Base-by-base conservation (phyloP, 1,140 invertebrate species). In the Drosophila rhopaloa region DNA sequence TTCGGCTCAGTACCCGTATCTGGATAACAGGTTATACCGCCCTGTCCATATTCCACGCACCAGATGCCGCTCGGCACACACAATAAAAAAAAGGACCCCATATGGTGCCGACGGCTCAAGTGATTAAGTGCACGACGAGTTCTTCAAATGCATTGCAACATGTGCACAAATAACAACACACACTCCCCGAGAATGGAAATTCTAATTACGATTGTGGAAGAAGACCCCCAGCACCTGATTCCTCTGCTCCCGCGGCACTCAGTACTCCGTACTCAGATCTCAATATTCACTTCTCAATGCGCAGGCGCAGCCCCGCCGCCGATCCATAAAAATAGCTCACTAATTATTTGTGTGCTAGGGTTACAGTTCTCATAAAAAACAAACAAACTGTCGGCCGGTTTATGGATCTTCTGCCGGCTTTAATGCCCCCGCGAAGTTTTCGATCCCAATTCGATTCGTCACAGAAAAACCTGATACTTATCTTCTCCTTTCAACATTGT, bases 151-250 rank as follows among this genome's bases (percentile, higher is more conserved):
- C 44, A 55, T 37, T 32, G 37, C 68, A 82, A 83, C 80, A 79
- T 83, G 63, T 79, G 81, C 75, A 83, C 76, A 77, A 76, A 79
- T 68, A 80, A 58, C 40, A 74, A 62, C 38, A 60, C 35, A 43
- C 14, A 24, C 37, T 19, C n/a, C 41, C 50, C n/a, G 66, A 54
- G 59, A 50, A 86, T 81, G 67, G 54, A 77, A 80, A 81, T 80
- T 88, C 80, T 80, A 88, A 89, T 89, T 89, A 89, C 68, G 73
- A 80, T 89, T 84, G 73, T 80, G 80, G 41, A 57, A 54, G 55
- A 58, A 79, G 83, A 88, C 83, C 83, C 83, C 83, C 83, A 88
- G 83, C 84, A 88, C 83, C 83, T 88, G 82, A 86, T 68, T 44
- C 57, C n/a, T 14, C 56, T 75, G 51, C 81, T 65, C 77, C 73